Evolutionary conservation across 2,888 invertebrate species (phyloP).

Genomic region (Pollenia griseotomentosa): DNA sequence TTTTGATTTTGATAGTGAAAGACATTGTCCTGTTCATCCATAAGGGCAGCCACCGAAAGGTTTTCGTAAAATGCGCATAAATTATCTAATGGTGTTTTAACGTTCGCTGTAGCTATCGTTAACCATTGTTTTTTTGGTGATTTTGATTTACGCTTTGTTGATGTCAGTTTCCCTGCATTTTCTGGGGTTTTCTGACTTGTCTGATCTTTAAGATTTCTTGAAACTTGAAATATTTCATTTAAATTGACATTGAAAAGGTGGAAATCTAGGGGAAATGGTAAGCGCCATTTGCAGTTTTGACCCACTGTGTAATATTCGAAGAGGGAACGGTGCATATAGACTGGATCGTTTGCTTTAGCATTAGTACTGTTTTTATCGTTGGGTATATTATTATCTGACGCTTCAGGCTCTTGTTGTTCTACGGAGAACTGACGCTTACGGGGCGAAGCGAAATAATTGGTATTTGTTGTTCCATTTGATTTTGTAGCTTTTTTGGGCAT

Average conservation of each 20-base stretch:
- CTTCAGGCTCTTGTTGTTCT: slow-evolving; percentile 70
- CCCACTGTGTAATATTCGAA: slow-evolving; percentile 81
- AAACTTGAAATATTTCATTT: slow-evolving; percentile 76
- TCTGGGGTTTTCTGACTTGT: background rate
- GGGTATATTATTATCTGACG: slow-evolving; percentile 29
- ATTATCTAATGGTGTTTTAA: slow-evolving; percentile 80
- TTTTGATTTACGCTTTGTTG: slow-evolving; percentile 78
- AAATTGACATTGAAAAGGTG: slow-evolving; percentile 80
- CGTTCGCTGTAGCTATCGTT: slow-evolving; percentile 75
- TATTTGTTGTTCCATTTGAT: background rate
- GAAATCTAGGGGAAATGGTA: slow-evolving; percentile 82
- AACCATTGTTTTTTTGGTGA: slow-evolving; percentile 81
- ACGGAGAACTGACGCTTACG: slow-evolving; percentile 75
- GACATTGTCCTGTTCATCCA: slow-evolving; percentile 71
- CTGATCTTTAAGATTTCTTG: slow-evolving; percentile 71
- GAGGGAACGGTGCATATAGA: slow-evolving; percentile 79
- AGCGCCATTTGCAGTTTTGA: slow-evolving; percentile 79
- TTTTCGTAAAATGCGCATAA: slow-evolving; percentile 84
- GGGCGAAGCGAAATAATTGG: slow-evolving; percentile 77
- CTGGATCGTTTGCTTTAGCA: slow-evolving; percentile 44
- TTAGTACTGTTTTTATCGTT: slow-evolving; percentile 43
- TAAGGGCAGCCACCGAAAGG: slow-evolving; percentile 81
- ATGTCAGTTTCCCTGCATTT: slow-evolving; percentile 37
- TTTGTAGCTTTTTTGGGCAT: slow-evolving; percentile 1
- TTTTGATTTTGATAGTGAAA: slow-evolving; percentile 21